phyloP scores from a whole-genome alignment of 2,113 vertebrate species.

The Nannobrachium achirus region DNA sequence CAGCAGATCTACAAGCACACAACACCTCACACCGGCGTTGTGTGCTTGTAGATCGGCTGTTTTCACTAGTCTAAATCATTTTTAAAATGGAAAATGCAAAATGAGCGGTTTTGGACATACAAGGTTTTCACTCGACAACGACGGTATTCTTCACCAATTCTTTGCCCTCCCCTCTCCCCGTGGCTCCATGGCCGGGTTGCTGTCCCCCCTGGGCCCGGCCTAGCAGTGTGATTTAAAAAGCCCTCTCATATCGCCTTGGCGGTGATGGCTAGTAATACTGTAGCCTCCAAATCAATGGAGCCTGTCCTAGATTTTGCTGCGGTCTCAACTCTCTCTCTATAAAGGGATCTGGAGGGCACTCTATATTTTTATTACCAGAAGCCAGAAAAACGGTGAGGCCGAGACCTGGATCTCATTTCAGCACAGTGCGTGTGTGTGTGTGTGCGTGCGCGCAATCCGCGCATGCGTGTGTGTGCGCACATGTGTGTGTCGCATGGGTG shows the following conservation, averaged over 20 bases:
- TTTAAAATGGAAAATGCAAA: too few species aligned
- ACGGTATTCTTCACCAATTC: too few species aligned
- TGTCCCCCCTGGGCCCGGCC: conserved; percentile 38
- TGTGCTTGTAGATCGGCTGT: too few species aligned
- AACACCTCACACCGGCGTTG: too few species aligned
- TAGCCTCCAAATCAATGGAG: conserved; percentile 82
- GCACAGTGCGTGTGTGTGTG: background rate
- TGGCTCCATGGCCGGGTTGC: background rate
- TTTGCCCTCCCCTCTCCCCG: background rate
- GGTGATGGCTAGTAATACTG: conserved; percentile 78
- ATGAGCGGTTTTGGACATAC: too few species aligned
- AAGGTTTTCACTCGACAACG: too few species aligned
- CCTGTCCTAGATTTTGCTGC: conserved; percentile 78
- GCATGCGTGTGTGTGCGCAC: too few species aligned
- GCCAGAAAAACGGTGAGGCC: conserved; percentile 76
- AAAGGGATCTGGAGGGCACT: conserved; percentile 80
- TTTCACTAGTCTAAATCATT: too few species aligned
- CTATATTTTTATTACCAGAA: conserved; percentile 79
- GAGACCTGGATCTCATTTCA: conserved; percentile 75
- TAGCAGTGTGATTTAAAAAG: conserved; percentile 74
- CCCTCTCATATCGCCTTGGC: conserved; percentile 78
- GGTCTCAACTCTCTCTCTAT: conserved; percentile 77
- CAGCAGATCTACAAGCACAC: too few species aligned
- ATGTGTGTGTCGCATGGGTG: too few species aligned
- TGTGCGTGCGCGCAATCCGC: too few species aligned